phyloP scores from a whole-genome alignment of 2,888 invertebrate genomes.

The Macrosoma leucophasiata region DNA sequence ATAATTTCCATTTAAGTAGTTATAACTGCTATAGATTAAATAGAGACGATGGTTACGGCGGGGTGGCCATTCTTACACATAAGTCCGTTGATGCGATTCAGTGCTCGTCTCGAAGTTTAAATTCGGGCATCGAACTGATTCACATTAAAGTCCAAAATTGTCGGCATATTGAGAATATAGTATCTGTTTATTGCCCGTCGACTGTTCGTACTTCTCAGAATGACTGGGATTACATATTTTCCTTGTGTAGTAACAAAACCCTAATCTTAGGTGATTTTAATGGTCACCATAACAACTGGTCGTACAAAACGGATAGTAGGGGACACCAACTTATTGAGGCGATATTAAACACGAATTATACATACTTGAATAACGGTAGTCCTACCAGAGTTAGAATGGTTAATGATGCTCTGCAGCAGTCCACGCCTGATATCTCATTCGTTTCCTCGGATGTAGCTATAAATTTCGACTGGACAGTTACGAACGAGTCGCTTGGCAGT shows the following conservation, averaged over 20 bases:
- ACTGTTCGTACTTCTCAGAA: conserved; percentile 4
- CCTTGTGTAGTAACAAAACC: neutral
- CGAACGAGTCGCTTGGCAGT: conserved; percentile 18
- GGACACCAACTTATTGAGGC: conserved; percentile 14
- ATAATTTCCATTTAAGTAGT: conserved; percentile 3
- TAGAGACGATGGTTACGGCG: conserved; percentile 10
- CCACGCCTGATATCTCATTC: conserved; percentile 16
- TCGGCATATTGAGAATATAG: conserved; percentile 13
- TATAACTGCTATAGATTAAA: conserved; percentile 9
- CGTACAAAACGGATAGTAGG: conserved; percentile 12
- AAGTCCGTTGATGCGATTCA: conserved; percentile 4
- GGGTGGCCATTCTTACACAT: conserved; percentile 10
- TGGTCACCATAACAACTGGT: conserved; percentile 18
- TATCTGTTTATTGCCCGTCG: conserved; percentile 16
- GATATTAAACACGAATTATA: conserved; percentile 6
- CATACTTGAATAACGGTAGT: conserved; percentile 13
- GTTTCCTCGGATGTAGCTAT: conserved; percentile 8
- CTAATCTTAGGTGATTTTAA: conserved; percentile 16
- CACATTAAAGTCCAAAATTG: conserved; percentile 14
- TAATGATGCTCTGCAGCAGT: conserved; percentile 7
- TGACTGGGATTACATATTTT: conserved; percentile 18
- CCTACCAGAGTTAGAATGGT: conserved; percentile 11
- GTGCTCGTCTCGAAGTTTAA: neutral
- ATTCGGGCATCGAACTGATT: conserved; percentile 11
- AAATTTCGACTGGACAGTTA: conserved; percentile 9